These are phyloP conservation scores for Eulacestoma nigropectus DNA, from an alignment of 2,113 vertebrate species.

Conservation along the genomic window DNA sequence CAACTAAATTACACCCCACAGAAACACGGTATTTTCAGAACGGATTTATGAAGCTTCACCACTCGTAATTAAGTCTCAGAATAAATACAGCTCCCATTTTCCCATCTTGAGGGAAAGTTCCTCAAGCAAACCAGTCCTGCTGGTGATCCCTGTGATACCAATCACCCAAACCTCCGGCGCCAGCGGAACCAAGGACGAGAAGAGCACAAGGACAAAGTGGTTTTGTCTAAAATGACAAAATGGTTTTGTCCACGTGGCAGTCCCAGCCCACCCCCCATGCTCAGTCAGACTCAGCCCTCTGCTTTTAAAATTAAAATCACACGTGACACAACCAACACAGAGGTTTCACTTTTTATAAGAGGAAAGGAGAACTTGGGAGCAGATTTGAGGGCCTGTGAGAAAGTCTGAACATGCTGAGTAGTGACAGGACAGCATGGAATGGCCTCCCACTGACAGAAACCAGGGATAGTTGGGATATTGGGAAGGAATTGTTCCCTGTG, in stretches of 20 bases:
- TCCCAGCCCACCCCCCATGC: too few relatives aligned
- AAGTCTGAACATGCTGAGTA: background rate
- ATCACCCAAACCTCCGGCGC: background rate
- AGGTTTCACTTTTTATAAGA: background rate
- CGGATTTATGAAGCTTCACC: background rate
- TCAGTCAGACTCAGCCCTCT: background rate
- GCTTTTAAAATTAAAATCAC: background rate
- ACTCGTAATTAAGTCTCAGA: background rate
- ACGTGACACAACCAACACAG: fast-evolving
- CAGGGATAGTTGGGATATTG: background rate
- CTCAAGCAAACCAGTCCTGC: background rate
- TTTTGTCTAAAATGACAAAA: background rate
- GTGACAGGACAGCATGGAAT: background rate
- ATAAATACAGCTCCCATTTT: constrained; percentile 6
- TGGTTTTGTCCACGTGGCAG: background rate
- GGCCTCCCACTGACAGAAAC: background rate
- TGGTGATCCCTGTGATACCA: background rate
- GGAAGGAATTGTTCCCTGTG: background rate
- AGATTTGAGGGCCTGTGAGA: background rate
- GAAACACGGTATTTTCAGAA: background rate
- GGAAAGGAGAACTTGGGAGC: background rate
- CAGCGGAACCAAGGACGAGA: background rate
- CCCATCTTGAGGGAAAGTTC: background rate
- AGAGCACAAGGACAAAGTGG: background rate
- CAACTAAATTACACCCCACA: background rate